phyloP scores from a whole-genome alignment of 2,797 vertebrate genomes.

The Tragelaphus eurycerus region DNA sequence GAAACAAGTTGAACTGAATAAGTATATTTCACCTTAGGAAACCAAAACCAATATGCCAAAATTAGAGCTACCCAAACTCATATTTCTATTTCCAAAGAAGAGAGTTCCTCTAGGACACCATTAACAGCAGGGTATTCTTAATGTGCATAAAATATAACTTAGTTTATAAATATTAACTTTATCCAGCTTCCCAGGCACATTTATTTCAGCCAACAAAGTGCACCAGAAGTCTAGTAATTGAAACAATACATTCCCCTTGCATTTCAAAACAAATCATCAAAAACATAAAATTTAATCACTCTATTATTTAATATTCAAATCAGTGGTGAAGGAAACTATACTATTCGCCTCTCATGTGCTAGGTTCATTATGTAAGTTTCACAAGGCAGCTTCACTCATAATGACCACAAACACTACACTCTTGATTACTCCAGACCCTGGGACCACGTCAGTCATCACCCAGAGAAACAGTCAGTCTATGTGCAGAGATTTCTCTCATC shows the following conservation, averaged over 20 bases:
- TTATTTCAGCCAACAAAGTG: not conserved
- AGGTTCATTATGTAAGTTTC: not conserved
- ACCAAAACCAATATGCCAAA: not conserved
- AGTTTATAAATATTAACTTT: not conserved
- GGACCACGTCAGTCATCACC: not conserved
- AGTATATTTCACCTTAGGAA: not conserved
- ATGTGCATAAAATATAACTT: not conserved
- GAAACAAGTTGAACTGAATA: not conserved
- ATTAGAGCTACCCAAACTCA: not conserved
- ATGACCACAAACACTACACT: not conserved
- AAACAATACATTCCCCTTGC: not conserved
- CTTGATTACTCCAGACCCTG: not conserved
- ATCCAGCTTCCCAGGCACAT: not conserved
- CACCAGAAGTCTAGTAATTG: not conserved
- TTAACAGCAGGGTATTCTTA: not conserved
- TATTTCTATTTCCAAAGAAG: constrained; percentile 7
- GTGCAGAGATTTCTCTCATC: not conserved
- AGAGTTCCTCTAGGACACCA: not conserved
- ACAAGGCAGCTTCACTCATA: not conserved
- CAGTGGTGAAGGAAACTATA: not conserved
- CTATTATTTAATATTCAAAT: not conserved
- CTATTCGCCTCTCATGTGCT: not conserved
- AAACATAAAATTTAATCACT: not conserved
- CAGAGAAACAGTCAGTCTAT: not conserved
- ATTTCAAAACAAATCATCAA: constrained; percentile 19